These are phyloP conservation scores for Drosophila nasuta DNA, from an alignment of 1,140 invertebrate genomes.

Conservation along the genomic window DNA sequence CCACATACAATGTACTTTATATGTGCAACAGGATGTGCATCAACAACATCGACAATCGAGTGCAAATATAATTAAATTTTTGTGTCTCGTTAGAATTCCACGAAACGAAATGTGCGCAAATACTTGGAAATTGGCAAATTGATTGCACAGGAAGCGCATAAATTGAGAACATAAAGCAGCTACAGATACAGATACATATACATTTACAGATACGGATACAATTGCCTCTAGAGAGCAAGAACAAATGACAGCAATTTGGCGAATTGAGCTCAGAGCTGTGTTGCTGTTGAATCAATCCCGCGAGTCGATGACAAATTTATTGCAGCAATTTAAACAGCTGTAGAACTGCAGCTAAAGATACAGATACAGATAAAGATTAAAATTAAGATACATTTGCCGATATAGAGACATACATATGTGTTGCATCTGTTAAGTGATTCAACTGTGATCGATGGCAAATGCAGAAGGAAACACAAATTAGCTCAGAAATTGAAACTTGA, in stretches of 20 bases:
- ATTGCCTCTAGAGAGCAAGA: constrained; percentile 9
- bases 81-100: constrained; percentile 46
- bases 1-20: background rate
- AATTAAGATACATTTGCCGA: constrained; percentile 2
- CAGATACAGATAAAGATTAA: background rate
- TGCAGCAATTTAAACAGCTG: background rate
- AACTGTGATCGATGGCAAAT: background rate
- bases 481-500: too few species aligned
- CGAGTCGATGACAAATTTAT: constrained; percentile 35
- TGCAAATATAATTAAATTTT: constrained; percentile 35
- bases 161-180: constrained; percentile 45
- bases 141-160: constrained; percentile 72
- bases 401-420: background rate
- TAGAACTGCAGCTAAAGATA: background rate
- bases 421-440: background rate
- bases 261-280: constrained; percentile 18
- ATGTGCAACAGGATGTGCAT: constrained; percentile 49
- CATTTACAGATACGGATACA: background rate
- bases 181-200: constrained; percentile 16
- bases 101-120: constrained; percentile 20
- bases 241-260: constrained; percentile 16
- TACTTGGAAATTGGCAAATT: constrained; percentile 50
- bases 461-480: background rate
- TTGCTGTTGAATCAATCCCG: background rate
- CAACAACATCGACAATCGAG: constrained; percentile 38